phyloP scores from a whole-genome alignment of 2,113 vertebrate genomes.

The Spheniscus mendiculus region DNA sequence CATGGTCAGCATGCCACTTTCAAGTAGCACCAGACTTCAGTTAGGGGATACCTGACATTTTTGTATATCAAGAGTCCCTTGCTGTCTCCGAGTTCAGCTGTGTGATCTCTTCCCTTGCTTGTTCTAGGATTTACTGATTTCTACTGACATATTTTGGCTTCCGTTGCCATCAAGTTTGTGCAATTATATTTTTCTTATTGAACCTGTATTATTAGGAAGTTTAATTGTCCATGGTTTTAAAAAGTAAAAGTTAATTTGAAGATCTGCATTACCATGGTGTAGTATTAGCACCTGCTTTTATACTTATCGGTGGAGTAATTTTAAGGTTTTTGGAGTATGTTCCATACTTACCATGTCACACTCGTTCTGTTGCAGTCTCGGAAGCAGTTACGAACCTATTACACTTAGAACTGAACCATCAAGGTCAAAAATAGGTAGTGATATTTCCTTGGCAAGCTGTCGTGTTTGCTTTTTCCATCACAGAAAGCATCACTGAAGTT shows the following conservation, averaged over 20 bases:
- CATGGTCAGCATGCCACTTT: not conserved
- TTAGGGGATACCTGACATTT: not conserved
- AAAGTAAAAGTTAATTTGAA: not conserved
- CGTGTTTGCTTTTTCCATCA: not conserved
- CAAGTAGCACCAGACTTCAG: not conserved
- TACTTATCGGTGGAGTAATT: not conserved
- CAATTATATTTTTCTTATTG: not conserved
- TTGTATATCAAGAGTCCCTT: not conserved
- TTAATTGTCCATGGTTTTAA: not conserved
- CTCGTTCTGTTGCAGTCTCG: constrained; percentile 44
- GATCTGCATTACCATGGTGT: not conserved
- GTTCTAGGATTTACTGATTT: not conserved
- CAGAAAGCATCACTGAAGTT: not conserved
- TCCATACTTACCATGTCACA: not conserved
- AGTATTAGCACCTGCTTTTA: not conserved
- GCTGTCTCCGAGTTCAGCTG: not conserved
- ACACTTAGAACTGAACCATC: constrained; percentile 53
- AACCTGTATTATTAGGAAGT: not conserved
- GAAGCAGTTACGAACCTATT: no score
- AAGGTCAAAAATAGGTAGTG: constrained; percentile 62
- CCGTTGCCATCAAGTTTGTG: not conserved
- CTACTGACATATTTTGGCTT: not conserved
- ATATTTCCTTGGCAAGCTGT: not conserved
- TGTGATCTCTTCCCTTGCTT: not conserved
- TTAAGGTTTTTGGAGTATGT: not conserved